phyloP scores from a whole-genome alignment of 2,113 vertebrate genomes.

The Pleuronectes platessa region DNA sequence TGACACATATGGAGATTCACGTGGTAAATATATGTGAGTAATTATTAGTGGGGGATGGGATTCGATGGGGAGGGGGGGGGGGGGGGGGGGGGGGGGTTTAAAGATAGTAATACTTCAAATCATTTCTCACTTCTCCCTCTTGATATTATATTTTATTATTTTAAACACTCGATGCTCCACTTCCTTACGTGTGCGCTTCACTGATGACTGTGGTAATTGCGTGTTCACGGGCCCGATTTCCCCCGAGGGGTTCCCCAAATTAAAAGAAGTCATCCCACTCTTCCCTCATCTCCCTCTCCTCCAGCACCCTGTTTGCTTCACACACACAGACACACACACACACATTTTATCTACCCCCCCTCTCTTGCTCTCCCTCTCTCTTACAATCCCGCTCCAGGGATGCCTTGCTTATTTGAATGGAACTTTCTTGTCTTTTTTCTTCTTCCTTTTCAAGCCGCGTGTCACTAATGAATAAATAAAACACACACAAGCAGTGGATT shows the following conservation, averaged over 20 bases:
- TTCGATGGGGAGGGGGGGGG: slow-evolving; percentile 8
- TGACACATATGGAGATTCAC: slow-evolving; percentile 9
- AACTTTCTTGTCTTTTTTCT: slow-evolving; percentile 75
- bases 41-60: slow-evolving; percentile 47
- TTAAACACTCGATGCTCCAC: slow-evolving; percentile 61
- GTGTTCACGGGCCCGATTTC: slow-evolving; percentile 79
- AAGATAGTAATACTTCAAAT: slow-evolving; percentile 73
- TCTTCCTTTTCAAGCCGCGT: slow-evolving; percentile 73
- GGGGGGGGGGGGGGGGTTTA: slow-evolving; percentile 26
- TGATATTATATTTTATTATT: slow-evolving; percentile 71
- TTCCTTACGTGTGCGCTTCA: slow-evolving; percentile 70
- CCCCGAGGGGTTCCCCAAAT: slow-evolving; percentile 81
- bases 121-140: slow-evolving; percentile 68
- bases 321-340: slow-evolving; percentile 19
- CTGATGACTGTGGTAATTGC: slow-evolving; percentile 84
- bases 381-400: slow-evolving; percentile 73
- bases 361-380: slow-evolving; percentile 45
- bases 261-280: slow-evolving; percentile 84
- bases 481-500: slow-evolving; percentile 81
- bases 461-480: slow-evolving; percentile 87
- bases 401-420: slow-evolving; percentile 83
- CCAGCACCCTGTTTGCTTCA: slow-evolving; percentile 56
- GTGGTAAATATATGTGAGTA: slow-evolving; percentile 10
- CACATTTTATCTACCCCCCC: slow-evolving; percentile 19
- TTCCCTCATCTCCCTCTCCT: slow-evolving; percentile 72